Evolutionary conservation across 2,113 vertebrate species (phyloP).

Genomic region (Ivindomyrus marchei): DNA sequence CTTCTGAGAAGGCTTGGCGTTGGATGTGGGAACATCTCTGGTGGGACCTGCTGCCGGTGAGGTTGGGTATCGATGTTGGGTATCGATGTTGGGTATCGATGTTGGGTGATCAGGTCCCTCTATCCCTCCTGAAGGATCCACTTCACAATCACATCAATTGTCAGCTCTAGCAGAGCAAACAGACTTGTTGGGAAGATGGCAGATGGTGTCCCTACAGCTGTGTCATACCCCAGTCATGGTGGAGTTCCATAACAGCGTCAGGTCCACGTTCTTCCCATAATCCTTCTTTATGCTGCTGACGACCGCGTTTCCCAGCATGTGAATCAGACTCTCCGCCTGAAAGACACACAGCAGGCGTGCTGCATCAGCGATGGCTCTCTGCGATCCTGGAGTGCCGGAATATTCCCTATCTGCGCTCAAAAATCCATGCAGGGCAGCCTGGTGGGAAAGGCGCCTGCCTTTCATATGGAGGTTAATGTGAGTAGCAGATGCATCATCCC

Average conservation of each 20-base stretch:
- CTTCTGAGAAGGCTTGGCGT: neutral
- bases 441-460: neutral
- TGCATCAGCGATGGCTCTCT: neutral
- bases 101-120: neutral
- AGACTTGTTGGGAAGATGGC: neutral
- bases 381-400: neutral
- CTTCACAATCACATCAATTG: neutral
- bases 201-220: neutral
- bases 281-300: constrained; percentile 3
- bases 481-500: no score
- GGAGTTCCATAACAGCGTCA: constrained; percentile 51
- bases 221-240: constrained; percentile 59
- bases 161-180: neutral
- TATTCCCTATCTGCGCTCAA: neutral
- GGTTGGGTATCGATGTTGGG: neutral
- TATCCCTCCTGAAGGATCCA: neutral
- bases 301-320: constrained; percentile 16
- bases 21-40: neutral
- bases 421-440: neutral
- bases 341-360: neutral
- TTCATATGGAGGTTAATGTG: no score
- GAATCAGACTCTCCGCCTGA: constrained; percentile 47
- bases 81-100: neutral
- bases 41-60: neutral
- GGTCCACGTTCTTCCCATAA: neutral